Evolutionary conservation across 1,140 invertebrate genomes (phyloP).

Genomic region (Plectus sambesii): DNA sequence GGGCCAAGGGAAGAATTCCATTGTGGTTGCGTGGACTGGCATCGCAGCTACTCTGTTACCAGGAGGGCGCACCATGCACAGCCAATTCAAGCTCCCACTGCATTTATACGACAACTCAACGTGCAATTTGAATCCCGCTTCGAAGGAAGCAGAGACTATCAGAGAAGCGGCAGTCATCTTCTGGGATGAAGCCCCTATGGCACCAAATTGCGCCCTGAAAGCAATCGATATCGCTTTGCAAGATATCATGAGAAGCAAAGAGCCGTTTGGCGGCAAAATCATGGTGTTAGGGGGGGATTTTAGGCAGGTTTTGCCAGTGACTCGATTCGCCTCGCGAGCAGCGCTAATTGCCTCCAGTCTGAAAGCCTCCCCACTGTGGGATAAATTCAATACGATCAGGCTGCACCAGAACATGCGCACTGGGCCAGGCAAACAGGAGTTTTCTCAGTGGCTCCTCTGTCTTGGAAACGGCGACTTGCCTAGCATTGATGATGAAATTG

Average conservation of each 20-base stretch:
- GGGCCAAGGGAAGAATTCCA: not conserved
- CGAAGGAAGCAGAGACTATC: not conserved
- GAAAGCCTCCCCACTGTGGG: not conserved
- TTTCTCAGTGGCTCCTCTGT: too few relatives aligned
- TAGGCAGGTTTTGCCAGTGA: slow-evolving; percentile 10
- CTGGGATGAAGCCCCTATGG: slow-evolving; percentile 8
- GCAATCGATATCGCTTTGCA: slow-evolving; percentile 2
- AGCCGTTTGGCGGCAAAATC: not conserved
- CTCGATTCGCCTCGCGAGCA: not conserved
- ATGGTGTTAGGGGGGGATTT: slow-evolving; percentile 13
- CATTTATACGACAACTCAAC: not conserved
- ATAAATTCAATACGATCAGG: not conserved
- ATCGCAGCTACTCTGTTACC: slow-evolving; percentile 11
- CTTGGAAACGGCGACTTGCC: not conserved
- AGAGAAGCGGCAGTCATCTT: not conserved
- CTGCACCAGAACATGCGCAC: not conserved
- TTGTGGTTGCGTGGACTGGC: slow-evolving; percentile 3
- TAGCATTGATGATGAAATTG: not conserved
- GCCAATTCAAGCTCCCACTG: slow-evolving; percentile 1
- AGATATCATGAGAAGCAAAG: not conserved
- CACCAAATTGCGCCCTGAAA: not conserved
- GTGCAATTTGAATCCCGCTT: not conserved
- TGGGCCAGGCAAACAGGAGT: not conserved
- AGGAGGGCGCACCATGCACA: slow-evolving; percentile 4
- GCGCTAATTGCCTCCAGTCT: not conserved